phyloP scores from a whole-genome alignment of 2,797 vertebrate species.

The Cetoscarus ocellatus region DNA sequence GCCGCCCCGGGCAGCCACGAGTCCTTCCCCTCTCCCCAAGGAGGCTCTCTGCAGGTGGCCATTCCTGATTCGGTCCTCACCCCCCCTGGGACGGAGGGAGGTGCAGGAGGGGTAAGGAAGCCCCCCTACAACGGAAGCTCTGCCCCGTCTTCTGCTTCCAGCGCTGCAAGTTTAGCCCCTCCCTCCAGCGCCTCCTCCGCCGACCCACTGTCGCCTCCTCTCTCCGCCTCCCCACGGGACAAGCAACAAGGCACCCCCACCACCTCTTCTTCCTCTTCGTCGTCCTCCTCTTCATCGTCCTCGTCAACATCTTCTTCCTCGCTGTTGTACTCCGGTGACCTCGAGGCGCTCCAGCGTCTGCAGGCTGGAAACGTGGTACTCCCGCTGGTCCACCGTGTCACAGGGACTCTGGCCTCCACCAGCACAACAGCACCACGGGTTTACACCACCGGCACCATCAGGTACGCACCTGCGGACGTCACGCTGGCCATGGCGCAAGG shows the following conservation, averaged over 20 bases:
- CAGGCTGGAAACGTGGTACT: conserved; percentile 96
- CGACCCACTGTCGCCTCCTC: conserved; percentile 96
- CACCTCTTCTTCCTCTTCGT: conserved; percentile 90
- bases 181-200: conserved; percentile 83
- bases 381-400: conserved; percentile 95
- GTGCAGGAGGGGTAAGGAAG: conserved; percentile 87
- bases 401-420: conserved; percentile 91
- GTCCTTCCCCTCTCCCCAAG: conserved; percentile 93
- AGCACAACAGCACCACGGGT: conserved; percentile 93
- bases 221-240: conserved; percentile 98
- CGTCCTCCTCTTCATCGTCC: conserved; percentile 85
- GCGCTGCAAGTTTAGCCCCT: conserved; percentile 86
- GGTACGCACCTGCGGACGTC: conserved; percentile 98
- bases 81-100: conserved; percentile 93
- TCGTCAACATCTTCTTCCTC: conserved; percentile 85
- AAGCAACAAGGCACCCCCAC: conserved; percentile 93
- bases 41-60: conserved; percentile 90
- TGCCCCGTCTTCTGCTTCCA: conserved; percentile 85
- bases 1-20: conserved; percentile 84
- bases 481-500: conserved; percentile 96
- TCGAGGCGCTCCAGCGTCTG: conserved; percentile 96
- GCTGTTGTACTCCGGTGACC: conserved; percentile 95
- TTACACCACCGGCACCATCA: conserved; percentile 99
- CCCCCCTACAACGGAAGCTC: conserved; percentile 89
- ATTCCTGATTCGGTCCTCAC: conserved; percentile 98